Percentiles rank a stretch among this genome's conserved stretches.
Conservation (phyloP, 2,113 vertebrate genomes). For the Australoheros scitulus region DNA sequence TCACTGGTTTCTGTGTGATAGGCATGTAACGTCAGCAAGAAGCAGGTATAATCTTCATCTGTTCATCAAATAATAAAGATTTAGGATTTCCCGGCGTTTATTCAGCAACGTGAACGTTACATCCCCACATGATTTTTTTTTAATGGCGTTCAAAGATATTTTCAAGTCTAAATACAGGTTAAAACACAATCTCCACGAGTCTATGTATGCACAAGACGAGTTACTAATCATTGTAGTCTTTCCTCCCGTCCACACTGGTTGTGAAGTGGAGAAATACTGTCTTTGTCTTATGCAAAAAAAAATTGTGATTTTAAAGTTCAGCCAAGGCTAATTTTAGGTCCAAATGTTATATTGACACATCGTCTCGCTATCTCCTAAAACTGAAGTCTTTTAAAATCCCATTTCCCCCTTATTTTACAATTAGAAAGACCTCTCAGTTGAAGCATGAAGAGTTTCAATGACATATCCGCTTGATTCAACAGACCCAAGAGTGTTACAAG, state of each 20-base stretch:
- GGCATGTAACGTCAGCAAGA: background rate
- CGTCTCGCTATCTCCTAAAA: background rate
- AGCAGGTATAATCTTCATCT: fast-evolving
- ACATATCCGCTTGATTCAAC: fast-evolving
- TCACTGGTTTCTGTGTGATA: background rate
- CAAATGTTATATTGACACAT: background rate
- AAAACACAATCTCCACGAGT: background rate
- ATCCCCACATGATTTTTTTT: background rate
- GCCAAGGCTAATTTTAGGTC: background rate
- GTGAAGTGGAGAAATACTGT: background rate
- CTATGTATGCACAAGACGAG: background rate
- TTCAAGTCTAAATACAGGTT: background rate
- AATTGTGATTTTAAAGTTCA: background rate
- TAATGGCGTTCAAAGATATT: background rate
- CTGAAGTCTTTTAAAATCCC: background rate
- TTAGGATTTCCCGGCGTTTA: background rate
- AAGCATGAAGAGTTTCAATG: background rate
- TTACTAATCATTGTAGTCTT: background rate
- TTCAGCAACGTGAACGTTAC: background rate
- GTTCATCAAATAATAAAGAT: background rate
- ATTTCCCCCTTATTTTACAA: background rate
- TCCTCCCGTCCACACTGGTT: background rate
- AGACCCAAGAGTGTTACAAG: background rate
- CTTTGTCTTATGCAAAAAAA: background rate
- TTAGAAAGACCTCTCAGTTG: background rate